Base-by-base conservation (phyloP, 2,888 invertebrate genomes). In the Phymatocera aterrima region DNA sequence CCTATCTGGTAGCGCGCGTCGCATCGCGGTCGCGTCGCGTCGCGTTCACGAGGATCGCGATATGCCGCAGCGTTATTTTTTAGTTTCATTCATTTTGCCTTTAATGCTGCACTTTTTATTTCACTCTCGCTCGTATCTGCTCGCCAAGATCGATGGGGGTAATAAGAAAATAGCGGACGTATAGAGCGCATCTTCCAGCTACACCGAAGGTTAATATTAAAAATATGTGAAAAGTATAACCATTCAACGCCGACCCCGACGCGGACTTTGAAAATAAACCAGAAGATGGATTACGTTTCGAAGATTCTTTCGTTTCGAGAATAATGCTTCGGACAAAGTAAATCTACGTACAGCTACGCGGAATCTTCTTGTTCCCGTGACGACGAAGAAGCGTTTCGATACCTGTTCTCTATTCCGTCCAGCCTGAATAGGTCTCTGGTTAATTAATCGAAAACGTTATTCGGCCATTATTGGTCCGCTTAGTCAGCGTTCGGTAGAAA, bases 101-200 rank as follows among this genome's bases (percentile, higher is more conserved):
- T 64, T 40, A 1, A 72, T 51, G 34, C n/a, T n/a, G n/a, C 34
- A 34, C 48, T 48, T 72, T 72, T 72, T 34, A 72, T 72, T 72
- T 34, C 34, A 51, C 51, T n/a, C 51, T 34, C 2, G 21, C 18
- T 72, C 72, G 18, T 72, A 51, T 51, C 34, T 6, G 8, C n/a
- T 21, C 51, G 31, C 43, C 3, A 12, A 31, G 34, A 72, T 72
- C 51, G 51, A 72, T 72, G 34, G 10, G 51, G 34, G 51, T n/a
- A n/a, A 34, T 34, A 48, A 51, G 48, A 28, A 72, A 51, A 72
- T 12, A 12, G 46, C 3, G 34, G 43, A n/a, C 31, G 72, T 72
- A 34, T 10, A 51, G 51, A 72, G 72, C 51, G 72, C 34, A 48
- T 72, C 31, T 68, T 6, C 18, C 43, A 37, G n/a, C n/a, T n/a